Evolutionary conservation across 2,113 vertebrate species (phyloP), one percentile per base, ranked within the genome.

Genomic region (Bombycilla garrulus): DNA sequence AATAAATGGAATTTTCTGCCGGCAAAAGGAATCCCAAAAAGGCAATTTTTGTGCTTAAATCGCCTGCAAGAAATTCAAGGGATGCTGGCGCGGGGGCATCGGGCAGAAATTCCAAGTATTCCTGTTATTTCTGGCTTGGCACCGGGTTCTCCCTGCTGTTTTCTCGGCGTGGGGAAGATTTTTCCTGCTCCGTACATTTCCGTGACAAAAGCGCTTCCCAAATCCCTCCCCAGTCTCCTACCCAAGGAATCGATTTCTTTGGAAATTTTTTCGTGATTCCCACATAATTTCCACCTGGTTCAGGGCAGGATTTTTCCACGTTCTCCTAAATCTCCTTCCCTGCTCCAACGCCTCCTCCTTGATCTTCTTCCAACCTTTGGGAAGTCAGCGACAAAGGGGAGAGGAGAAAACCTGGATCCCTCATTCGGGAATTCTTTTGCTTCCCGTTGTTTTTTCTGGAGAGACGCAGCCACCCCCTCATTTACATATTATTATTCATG

Each of bases 221-320:
- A 60, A 80, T 45, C 58, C 72, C 58, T 40, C 24, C 24, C 1
- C 0, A 5, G 42, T 16, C 40, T 57, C 28, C 36, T 8, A 6
- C 3, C 20, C 3, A 6, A 57, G 20, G 2, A 40, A 84, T 18
- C 5, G 0, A 22, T 47, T 65, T 21, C 15, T 51, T 26, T 0
- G 15, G 33, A 6, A 69, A 57, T 67, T 15, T 5, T 10, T 5
- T 10, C 5, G 4, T 7, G 1, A 50, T 58, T 65, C 7, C 60
- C 29, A 5, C 35, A 3, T 4, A 7, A 40, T 29, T 85, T 8
- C 60, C 2, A 3, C 6, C 16, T 25, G 9, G 6, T 48, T 48
- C 10, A 4, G n/a, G 50, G 51, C 7, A 9, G 73, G 20, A 12
- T 76, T 53, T 70, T 78, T 20, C 40, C 13, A 2, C 5, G 2